Conservation (phyloP, 2,888 invertebrate species). For the Ectobius pallidus region DNA sequence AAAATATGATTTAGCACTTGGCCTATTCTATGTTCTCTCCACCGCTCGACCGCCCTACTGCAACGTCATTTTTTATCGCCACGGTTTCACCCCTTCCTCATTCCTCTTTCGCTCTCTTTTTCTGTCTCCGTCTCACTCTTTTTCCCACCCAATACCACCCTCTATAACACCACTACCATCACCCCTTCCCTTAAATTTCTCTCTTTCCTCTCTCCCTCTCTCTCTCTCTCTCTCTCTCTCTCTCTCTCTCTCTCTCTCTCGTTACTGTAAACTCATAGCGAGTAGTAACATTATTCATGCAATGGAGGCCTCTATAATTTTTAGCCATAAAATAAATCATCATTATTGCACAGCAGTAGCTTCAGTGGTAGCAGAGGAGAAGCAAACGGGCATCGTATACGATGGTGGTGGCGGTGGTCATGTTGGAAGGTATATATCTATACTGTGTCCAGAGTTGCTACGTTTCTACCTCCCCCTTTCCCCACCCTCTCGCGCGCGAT, state of each 20-base stretch:
- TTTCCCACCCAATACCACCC: conserved; percentile 25
- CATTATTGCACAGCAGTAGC: conserved; percentile 63
- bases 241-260: conserved; percentile 45
- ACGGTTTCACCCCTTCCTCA: conserved; percentile 40
- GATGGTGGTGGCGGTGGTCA: conserved; percentile 37
- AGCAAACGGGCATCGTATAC: conserved; percentile 39
- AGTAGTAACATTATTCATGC: conserved; percentile 41
- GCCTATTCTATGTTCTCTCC: conserved; percentile 31
- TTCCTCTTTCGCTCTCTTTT: conserved; percentile 15
- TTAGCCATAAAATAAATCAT: conserved; percentile 65
- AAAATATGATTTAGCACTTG: conserved; percentile 39
- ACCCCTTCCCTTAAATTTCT: conserved; percentile 45
- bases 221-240: conserved; percentile 7
- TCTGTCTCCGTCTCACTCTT: conserved; percentile 22
- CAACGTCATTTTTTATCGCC: conserved; percentile 50
- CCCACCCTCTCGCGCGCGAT: too few relatives aligned
- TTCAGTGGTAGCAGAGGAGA: conserved; percentile 49
- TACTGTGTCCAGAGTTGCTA: conserved; percentile 4
- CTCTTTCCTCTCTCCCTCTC: conserved; percentile 40
- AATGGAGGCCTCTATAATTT: conserved; percentile 57
- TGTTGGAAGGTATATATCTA: conserved; percentile 19
- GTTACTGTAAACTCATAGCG: conserved; percentile 42
- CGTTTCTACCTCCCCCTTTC: too few relatives aligned
- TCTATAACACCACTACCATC: conserved; percentile 30
- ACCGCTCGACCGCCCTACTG: conserved; percentile 36